Conservation (phyloP, 2,113 vertebrate species). For the Mesoclemmys tuberculata region DNA sequence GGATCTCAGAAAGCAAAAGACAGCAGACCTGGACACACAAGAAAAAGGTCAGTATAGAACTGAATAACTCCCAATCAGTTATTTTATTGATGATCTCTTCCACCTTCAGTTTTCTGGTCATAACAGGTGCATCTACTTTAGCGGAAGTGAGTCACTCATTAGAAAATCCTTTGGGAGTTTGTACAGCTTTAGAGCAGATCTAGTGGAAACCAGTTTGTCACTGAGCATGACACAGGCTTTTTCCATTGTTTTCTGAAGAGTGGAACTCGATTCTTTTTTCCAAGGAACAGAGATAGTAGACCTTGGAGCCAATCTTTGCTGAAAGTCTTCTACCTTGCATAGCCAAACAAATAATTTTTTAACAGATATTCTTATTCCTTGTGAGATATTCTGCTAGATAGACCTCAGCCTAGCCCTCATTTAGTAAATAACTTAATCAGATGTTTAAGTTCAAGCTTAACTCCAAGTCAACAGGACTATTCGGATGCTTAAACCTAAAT, state of each 20-base stretch:
- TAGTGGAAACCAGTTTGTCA: neutral
- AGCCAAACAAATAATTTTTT: neutral
- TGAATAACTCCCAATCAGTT: neutral
- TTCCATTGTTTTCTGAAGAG: neutral
- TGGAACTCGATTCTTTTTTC: neutral
- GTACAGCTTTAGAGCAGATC: neutral
- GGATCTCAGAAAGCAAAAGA: neutral
- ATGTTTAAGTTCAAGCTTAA: neutral
- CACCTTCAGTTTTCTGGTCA: neutral
- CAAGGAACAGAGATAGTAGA: neutral
- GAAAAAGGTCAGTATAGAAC: neutral
- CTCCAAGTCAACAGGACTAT: neutral
- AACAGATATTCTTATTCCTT: neutral
- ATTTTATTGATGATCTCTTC: neutral
- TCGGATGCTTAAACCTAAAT: neutral
- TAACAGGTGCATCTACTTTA: neutral
- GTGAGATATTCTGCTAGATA: neutral
- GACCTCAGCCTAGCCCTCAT: slow-evolving; percentile 16
- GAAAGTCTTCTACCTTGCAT: neutral
- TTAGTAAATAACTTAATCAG: neutral
- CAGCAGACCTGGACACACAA: neutral
- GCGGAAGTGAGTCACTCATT: neutral
- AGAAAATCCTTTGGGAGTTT: neutral
- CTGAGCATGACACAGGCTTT: neutral
- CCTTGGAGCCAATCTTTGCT: neutral